phyloP scores from a whole-genome alignment of 2,797 vertebrate genomes.

The Heterohyrax brucei region DNA sequence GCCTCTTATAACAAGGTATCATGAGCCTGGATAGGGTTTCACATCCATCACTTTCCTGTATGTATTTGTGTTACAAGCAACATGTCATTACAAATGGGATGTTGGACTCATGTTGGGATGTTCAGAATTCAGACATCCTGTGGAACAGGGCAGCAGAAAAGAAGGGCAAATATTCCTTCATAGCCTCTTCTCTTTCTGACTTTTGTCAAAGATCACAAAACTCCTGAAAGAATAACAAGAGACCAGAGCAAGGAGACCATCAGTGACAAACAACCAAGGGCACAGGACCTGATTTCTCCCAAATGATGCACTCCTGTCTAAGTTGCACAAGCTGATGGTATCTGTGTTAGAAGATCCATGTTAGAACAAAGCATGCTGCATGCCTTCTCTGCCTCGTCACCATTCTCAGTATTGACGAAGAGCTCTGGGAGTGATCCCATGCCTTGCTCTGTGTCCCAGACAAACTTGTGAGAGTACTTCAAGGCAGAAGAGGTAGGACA shows the following conservation, averaged over 20 bases:
- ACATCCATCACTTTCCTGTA: not conserved
- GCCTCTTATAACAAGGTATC: not conserved
- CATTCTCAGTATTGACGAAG: not conserved
- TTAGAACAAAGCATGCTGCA: not conserved
- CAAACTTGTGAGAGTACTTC: not conserved
- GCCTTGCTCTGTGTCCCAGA: not conserved
- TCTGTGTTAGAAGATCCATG: not conserved
- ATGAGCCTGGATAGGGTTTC: too few species aligned
- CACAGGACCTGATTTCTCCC: not conserved
- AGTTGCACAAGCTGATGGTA: not conserved
- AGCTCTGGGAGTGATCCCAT: not conserved
- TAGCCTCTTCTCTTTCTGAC: not conserved
- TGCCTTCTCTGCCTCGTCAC: not conserved
- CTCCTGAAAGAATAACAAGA: not conserved
- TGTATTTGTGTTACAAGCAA: not conserved
- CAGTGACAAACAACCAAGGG: not conserved
- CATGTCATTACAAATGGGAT: not conserved
- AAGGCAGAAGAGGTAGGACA: not conserved
- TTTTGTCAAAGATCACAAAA: not conserved
- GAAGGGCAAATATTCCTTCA: not conserved
- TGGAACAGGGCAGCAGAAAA: not conserved
- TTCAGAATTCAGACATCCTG: not conserved
- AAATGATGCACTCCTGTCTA: accelerated
- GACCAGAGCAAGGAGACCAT: not conserved
- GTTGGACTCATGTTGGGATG: not conserved